Conservation (phyloP, 2,113 vertebrate species). For the Leucoraja erinaceus region DNA sequence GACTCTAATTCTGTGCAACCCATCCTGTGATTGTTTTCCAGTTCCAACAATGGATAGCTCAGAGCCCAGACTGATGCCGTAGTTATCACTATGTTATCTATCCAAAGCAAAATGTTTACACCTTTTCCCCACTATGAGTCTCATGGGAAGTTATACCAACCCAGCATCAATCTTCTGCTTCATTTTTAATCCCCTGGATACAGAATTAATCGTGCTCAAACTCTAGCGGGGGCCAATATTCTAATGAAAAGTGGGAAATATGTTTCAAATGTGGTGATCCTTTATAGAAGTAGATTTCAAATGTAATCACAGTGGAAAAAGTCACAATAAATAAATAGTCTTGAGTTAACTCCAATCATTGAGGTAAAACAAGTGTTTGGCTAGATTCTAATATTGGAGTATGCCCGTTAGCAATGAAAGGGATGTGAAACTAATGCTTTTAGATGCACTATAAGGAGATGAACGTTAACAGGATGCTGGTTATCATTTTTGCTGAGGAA, state of each 20-base stretch:
- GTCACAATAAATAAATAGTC: neutral
- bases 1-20: neutral
- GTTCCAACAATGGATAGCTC: neutral
- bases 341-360: neutral
- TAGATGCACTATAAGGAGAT: constrained; percentile 19
- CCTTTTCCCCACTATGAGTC: neutral
- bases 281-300: neutral
- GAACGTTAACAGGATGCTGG: constrained; percentile 18
- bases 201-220: constrained; percentile 11
- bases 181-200: neutral
- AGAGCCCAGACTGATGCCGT: neutral
- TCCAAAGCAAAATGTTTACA: constrained; percentile 24
- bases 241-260: neutral
- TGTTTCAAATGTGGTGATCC: neutral
- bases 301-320: neutral
- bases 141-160: constrained; percentile 25
- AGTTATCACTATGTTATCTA: neutral
- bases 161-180: constrained; percentile 18
- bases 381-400: neutral
- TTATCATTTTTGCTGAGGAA: constrained; percentile 20
- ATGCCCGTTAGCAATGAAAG: neutral
- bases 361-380: neutral
- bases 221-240: neutral
- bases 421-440: neutral
- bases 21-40: neutral